These are phyloP conservation scores for Mamestra brassicae DNA, from an alignment of 2,888 invertebrate species.

Conservation along the genomic window DNA sequence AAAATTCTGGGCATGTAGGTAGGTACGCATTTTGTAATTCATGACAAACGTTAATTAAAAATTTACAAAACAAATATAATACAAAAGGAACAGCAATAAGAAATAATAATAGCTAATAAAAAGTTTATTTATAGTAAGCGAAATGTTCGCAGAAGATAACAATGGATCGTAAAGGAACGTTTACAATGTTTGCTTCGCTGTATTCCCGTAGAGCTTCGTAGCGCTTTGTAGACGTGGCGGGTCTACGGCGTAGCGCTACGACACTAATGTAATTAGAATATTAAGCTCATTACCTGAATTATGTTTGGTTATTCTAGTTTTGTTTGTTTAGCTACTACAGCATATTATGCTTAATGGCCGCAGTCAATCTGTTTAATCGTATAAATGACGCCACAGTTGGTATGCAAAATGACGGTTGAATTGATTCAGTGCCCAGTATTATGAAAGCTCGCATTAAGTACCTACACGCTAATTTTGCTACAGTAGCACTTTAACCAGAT, in stretches of 20 bases:
- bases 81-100: constrained; percentile 13
- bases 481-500: background rate
- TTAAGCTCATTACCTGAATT: constrained; percentile 35
- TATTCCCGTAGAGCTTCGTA: constrained; percentile 56
- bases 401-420: constrained; percentile 20
- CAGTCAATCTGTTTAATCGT: constrained; percentile 24
- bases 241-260: constrained; percentile 60
- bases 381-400: constrained; percentile 16
- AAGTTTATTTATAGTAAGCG: constrained; percentile 40
- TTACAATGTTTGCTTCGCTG: constrained; percentile 57
- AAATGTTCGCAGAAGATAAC: constrained; percentile 51
- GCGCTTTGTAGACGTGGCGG: constrained; percentile 45
- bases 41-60: constrained; percentile 24
- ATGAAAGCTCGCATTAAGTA: background rate
- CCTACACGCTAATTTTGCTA: background rate
- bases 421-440: constrained; percentile 17
- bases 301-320: constrained; percentile 2
- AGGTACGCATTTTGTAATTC: constrained; percentile 9
- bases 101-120: constrained; percentile 44
- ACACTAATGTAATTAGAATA: constrained; percentile 44
- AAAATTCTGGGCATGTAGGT: constrained; percentile 15
- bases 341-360: background rate
- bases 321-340: constrained; percentile 9
- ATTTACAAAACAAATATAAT: constrained; percentile 31
- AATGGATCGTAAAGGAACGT: constrained; percentile 49